These are phyloP conservation scores for Sarcoramphus papa DNA, from an alignment of 2,797 vertebrate genomes.

Conservation along the genomic window DNA sequence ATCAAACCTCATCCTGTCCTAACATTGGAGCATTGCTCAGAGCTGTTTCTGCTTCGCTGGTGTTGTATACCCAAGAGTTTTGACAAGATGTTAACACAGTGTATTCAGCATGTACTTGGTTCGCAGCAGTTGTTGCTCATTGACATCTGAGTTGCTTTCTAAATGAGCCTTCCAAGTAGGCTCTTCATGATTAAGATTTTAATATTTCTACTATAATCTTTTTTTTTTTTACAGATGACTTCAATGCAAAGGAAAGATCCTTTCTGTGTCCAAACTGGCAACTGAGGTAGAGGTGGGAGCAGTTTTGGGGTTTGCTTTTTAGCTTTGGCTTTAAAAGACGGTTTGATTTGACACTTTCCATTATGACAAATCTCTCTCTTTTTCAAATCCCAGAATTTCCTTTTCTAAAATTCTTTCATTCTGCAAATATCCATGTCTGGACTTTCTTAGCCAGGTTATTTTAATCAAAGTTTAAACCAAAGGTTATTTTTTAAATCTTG, in stretches of 20 bases:
- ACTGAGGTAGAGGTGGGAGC: background rate
- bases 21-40: background rate
- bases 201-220: background rate
- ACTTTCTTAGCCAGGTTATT: background rate
- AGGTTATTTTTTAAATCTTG: background rate
- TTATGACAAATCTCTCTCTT: background rate
- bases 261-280: background rate
- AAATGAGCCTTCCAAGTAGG: background rate
- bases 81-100: background rate
- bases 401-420: background rate
- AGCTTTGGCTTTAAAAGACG: background rate
- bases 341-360: background rate
- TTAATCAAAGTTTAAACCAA: background rate
- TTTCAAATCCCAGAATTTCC: background rate
- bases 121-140: background rate
- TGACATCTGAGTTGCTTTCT: background rate
- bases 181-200: background rate
- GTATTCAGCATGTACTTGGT: background rate
- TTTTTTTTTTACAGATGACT: background rate
- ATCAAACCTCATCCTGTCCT: slow-evolving; percentile 27
- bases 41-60: slow-evolving; percentile 7
- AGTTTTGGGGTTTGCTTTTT: background rate
- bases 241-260: background rate
- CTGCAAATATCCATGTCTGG: background rate
- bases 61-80: background rate